Evolutionary conservation across 2,113 vertebrate genomes (phyloP).

Genomic region (Apodemus speciosus): DNA sequence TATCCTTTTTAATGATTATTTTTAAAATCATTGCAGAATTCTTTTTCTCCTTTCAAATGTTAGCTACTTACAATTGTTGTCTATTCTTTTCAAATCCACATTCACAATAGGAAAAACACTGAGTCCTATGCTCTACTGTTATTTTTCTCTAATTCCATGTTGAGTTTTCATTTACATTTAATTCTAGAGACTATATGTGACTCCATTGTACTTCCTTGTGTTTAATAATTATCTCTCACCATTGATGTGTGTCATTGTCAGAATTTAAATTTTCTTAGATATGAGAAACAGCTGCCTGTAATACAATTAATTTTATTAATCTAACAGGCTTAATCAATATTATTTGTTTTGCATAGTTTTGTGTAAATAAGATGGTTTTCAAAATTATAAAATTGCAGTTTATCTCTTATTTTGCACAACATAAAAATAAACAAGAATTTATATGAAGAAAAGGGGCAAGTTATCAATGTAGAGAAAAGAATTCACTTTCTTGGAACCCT

Average conservation of each 20-base stretch:
- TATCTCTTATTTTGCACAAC: neutral
- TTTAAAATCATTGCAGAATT: conserved; percentile 21
- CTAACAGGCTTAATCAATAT: neutral
- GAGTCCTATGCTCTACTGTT: neutral
- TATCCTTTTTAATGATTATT: neutral
- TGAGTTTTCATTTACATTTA: neutral
- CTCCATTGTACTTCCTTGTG: neutral
- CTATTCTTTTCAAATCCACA: neutral
- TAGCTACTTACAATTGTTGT: neutral
- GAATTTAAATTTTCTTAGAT: neutral
- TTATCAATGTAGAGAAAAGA: neutral
- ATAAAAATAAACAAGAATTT: neutral
- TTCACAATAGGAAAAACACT: neutral
- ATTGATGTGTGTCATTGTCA: neutral
- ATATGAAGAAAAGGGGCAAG: neutral
- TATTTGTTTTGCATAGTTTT: neutral
- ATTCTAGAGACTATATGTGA: neutral
- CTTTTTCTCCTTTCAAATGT: neutral
- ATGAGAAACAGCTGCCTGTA: neutral
- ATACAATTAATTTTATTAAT: neutral
- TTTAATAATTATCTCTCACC: neutral
- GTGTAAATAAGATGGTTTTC: neutral
- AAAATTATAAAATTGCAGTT: neutral
- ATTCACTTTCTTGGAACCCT: conserved; percentile 28
- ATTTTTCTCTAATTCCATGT: neutral